phyloP scores from a whole-genome alignment of 2,888 invertebrate species.

The Spodoptera exigua region DNA sequence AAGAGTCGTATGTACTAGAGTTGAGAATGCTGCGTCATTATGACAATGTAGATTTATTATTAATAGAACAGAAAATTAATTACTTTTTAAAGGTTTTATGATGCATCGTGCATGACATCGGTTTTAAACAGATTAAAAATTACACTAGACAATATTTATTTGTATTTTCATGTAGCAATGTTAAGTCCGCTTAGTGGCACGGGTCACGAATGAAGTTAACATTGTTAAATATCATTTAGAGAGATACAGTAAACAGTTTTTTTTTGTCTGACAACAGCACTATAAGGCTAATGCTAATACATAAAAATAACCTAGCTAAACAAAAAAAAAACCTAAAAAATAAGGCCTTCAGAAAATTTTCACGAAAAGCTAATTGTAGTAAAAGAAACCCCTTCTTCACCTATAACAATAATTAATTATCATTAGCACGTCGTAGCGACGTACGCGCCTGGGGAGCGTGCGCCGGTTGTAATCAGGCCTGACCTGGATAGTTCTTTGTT shows the following conservation, averaged over 20 bases:
- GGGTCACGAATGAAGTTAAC: too few species aligned
- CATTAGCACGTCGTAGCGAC: conserved; percentile 29
- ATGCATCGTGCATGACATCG: too few species aligned
- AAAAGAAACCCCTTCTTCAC: conserved; percentile 18
- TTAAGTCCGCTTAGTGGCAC: too few species aligned
- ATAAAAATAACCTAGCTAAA: too few species aligned
- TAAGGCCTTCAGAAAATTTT: background rate
- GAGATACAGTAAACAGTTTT: too few species aligned
- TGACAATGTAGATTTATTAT: background rate
- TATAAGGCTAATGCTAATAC: too few species aligned
- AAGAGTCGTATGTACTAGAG: background rate
- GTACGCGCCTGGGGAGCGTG: conserved; percentile 41
- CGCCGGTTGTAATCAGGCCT: conserved; percentile 74
- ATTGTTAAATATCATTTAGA: too few species aligned
- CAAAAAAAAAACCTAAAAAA: too few species aligned
- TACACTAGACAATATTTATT: too few species aligned
- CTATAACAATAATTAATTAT: conserved; percentile 49
- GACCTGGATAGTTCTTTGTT: conserved; percentile 77
- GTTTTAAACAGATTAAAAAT: too few species aligned
- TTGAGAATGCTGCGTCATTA: conserved; percentile 22
- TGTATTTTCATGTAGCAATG: too few species aligned
- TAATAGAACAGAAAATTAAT: conserved; percentile 8
- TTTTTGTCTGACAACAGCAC: too few species aligned
- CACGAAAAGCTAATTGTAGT: conserved; percentile 15
- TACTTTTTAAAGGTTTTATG: background rate